A percentile compares a stretch with the other conserved stretches of the same genome.
Evolutionary conservation across 1,140 invertebrate genomes (phyloP).

Genomic region (Neodiprion virginianus): DNA sequence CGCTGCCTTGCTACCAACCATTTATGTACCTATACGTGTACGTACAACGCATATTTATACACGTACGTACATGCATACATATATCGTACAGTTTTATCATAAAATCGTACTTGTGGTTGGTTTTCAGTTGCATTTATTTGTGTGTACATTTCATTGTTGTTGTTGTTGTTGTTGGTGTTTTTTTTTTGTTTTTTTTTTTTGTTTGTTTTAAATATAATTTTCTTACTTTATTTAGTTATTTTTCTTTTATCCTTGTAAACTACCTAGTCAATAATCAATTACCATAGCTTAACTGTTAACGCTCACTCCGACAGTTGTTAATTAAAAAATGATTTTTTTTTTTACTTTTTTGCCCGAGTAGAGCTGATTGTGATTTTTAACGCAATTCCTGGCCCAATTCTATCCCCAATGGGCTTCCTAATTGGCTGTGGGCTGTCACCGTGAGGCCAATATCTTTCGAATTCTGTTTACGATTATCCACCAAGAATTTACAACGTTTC

Average conservation of each 20-base stretch:
- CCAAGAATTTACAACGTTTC: no score
- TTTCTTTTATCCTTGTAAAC: constrained; percentile 22
- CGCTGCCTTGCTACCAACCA: neutral
- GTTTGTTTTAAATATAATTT: constrained; percentile 19
- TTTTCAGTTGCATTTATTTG: neutral
- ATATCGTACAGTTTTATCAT: constrained; percentile 20
- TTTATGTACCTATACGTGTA: neutral
- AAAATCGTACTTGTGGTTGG: neutral
- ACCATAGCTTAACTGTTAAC: constrained; percentile 59
- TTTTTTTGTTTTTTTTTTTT: constrained; percentile 22
- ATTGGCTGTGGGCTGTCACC: constrained; percentile 21
- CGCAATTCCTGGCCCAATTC: constrained; percentile 62
- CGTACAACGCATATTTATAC: no score
- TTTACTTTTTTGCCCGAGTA: constrained; percentile 50
- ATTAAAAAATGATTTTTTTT: constrained; percentile 45
- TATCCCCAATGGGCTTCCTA: constrained; percentile 31
- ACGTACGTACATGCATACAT: neutral
- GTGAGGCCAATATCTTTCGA: constrained; percentile 8
- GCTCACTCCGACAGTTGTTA: constrained; percentile 58
- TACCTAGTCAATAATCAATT: constrained; percentile 57
- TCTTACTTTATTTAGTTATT: constrained; percentile 24
- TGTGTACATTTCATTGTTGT: constrained; percentile 15
- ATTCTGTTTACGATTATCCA: no score
- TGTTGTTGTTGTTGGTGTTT: constrained; percentile 12
- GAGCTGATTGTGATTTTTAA: constrained; percentile 64